Percentiles rank a stretch among this genome's conserved stretches.
These are phyloP conservation scores for Plagiodera versicolora DNA, from an alignment of 2,888 invertebrate species.

Conservation along the genomic window DNA sequence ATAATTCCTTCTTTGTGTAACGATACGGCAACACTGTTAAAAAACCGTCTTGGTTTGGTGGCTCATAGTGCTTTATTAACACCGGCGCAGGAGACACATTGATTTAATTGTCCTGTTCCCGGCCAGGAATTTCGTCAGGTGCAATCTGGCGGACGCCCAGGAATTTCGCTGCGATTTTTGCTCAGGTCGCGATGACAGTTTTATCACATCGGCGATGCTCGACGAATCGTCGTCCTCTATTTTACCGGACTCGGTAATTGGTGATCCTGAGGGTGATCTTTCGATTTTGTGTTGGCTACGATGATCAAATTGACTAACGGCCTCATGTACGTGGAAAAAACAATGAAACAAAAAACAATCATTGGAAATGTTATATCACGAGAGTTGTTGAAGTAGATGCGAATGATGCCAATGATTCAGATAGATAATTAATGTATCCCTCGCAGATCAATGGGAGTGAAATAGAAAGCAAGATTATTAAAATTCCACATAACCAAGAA, in stretches of 20 bases:
- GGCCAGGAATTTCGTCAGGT: constrained; percentile 48
- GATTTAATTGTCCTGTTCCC: constrained; percentile 51
- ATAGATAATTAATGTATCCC: too few species aligned
- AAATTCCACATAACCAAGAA: too few species aligned
- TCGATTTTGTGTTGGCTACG: neutral
- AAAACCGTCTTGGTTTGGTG: constrained; percentile 37
- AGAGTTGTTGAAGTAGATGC: too few species aligned
- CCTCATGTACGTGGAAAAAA: too few species aligned
- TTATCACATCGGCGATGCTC: constrained; percentile 32
- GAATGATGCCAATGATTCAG: too few species aligned
- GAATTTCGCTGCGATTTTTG: constrained; percentile 30
- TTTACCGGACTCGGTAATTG: constrained; percentile 20
- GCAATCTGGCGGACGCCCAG: constrained; percentile 38
- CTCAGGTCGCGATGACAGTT: constrained; percentile 32
- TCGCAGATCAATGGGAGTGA: too few species aligned
- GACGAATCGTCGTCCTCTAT: constrained; percentile 6
- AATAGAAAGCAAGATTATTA: too few species aligned
- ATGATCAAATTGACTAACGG: too few species aligned
- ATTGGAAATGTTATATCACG: too few species aligned
- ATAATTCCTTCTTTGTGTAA: constrained; percentile 10
- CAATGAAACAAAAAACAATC: too few species aligned
- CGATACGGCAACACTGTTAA: constrained; percentile 25
- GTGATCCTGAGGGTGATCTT: constrained; percentile 21
- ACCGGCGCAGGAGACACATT: constrained; percentile 48
- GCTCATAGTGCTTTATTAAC: constrained; percentile 45